These are phyloP conservation scores for Leptosomus discolor DNA, from an alignment of 2,113 vertebrate genomes.

Conservation along the genomic window DNA sequence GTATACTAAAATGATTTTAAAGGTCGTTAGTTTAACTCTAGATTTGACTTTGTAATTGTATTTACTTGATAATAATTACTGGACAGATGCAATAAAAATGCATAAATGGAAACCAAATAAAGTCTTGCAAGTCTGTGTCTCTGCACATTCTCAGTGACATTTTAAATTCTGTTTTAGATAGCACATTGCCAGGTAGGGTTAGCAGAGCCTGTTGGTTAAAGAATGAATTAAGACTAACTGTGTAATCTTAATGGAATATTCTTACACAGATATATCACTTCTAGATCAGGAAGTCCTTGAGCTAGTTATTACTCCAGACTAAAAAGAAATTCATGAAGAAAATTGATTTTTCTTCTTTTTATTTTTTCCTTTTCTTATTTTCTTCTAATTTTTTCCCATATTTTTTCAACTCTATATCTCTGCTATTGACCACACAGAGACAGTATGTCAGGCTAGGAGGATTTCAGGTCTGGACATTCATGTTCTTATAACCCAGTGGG, in stretches of 20 bases:
- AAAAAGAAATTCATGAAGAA: background rate
- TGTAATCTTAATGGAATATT: background rate
- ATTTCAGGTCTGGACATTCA: background rate
- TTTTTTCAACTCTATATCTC: background rate
- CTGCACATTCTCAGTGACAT: background rate
- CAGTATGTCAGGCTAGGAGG: background rate
- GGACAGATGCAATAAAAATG: background rate
- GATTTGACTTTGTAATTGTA: background rate
- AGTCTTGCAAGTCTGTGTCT: background rate
- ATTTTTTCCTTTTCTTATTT: background rate
- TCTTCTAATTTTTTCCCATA: fast-evolving
- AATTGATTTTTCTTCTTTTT: background rate
- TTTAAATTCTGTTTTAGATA: background rate
- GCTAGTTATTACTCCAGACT: background rate
- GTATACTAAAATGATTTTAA: background rate
- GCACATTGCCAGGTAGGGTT: background rate
- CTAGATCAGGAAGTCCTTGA: background rate
- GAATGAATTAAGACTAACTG: background rate
- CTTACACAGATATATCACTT: background rate
- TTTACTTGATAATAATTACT: background rate
- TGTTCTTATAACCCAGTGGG: background rate
- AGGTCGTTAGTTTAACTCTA: background rate
- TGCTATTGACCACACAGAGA: background rate
- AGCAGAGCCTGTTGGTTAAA: background rate
- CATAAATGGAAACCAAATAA: background rate